Percentiles rank a stretch among this genome's conserved stretches.
These are phyloP conservation scores for Metridium senile DNA, from an alignment of 92 coral and sea anemone species.

Conservation along the genomic window DNA sequence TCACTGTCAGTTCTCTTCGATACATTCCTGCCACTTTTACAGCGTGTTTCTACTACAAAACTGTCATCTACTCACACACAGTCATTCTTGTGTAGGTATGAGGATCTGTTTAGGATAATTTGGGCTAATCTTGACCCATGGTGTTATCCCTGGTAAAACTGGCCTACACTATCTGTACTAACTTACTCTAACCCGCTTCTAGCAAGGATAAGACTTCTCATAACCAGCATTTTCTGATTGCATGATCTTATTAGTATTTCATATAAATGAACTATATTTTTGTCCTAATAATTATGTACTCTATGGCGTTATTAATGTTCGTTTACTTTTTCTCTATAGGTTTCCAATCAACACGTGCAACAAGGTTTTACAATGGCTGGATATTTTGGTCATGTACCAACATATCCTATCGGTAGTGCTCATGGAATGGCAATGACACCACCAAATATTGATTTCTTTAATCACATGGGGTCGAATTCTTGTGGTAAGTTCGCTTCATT, in stretches of 20 bases:
- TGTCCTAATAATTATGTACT: background rate
- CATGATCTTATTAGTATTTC: slow-evolving; percentile 1
- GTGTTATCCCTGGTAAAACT: background rate
- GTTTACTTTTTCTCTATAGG: slow-evolving; percentile 12
- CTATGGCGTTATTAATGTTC: background rate
- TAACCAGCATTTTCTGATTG: background rate
- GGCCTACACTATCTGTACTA: background rate
- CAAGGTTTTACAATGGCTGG: slow-evolving; percentile 69
- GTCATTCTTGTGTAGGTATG: background rate
- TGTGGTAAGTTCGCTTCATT: slow-evolving; percentile 68
- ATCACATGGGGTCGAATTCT: slow-evolving; percentile 77
- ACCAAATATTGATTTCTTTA: slow-evolving; percentile 88
- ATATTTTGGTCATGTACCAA: slow-evolving; percentile 83
- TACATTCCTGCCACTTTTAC: background rate
- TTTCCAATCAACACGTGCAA: slow-evolving; percentile 6
- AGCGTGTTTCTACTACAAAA: background rate
- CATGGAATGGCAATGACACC: slow-evolving; percentile 75
- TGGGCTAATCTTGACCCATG: background rate
- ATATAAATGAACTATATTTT: background rate
- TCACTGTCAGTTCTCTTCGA: background rate
- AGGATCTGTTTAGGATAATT: background rate
- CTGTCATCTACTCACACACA: background rate
- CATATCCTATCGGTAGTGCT: slow-evolving; percentile 53
- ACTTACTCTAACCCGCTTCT: background rate
- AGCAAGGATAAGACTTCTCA: background rate